Percentiles rank a stretch among this genome's conserved stretches.
Evolutionary conservation across 2,888 invertebrate genomes (phyloP).

Genomic region (Athalia cordata): DNA sequence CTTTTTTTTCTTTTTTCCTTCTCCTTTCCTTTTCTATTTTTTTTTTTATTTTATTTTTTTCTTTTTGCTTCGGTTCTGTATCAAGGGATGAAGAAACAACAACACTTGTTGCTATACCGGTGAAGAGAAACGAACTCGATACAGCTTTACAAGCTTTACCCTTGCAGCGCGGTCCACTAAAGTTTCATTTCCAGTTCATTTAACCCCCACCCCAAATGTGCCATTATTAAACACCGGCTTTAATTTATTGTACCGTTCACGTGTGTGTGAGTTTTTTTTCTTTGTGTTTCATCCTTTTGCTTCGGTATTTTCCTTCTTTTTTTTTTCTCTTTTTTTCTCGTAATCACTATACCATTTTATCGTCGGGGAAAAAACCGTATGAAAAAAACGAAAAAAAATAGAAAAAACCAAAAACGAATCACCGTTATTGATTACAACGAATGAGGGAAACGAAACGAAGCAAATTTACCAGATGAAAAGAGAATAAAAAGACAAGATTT

Average conservation of each 20-base stretch:
- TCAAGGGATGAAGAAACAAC: no score
- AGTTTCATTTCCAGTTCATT: constrained; percentile 18
- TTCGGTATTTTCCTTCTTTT: no score
- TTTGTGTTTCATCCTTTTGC: background rate
- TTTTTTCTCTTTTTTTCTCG: background rate
- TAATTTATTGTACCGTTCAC: background rate
- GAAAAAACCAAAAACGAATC: background rate
- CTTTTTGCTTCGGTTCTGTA: background rate
- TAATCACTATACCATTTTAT: background rate
- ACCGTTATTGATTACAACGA: no score
- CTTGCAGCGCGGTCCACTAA: background rate
- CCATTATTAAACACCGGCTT: background rate
- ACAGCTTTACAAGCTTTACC: background rate
- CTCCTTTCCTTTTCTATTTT: no score
- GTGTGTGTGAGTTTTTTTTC: background rate
- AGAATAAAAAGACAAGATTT: no score
- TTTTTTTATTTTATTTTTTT: no score
- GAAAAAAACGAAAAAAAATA: background rate
- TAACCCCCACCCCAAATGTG: background rate
- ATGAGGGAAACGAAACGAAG: no score
- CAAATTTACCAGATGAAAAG: no score
- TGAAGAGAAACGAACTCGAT: background rate
- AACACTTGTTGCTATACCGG: constrained; percentile 26
- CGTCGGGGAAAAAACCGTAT: background rate
- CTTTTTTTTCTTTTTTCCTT: background rate